A percentile compares a stretch with the other conserved stretches of the same genome.
phyloP scores from a whole-genome alignment of 2,797 vertebrate genomes.

The Scleropages formosus region DNA sequence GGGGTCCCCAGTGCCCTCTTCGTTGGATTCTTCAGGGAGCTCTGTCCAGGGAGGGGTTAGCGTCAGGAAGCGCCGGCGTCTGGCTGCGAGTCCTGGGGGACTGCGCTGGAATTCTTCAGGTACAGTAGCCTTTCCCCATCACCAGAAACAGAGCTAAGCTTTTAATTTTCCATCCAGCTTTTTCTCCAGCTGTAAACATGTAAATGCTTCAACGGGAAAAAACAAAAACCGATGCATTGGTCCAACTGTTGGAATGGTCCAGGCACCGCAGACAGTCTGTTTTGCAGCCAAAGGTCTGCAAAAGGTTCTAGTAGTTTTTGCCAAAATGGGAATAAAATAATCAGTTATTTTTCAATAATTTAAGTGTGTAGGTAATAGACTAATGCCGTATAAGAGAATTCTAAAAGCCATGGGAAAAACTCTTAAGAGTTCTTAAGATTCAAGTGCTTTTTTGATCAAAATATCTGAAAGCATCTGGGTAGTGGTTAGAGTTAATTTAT shows the following conservation, averaged over 20 bases:
- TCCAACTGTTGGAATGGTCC: not conserved
- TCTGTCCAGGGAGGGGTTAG: slow-evolving; percentile 44
- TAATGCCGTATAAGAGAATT: too few species aligned
- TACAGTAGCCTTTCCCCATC: slow-evolving; percentile 34
- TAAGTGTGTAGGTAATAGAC: too few species aligned
- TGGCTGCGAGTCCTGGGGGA: slow-evolving; percentile 69
- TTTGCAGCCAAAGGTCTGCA: too few species aligned
- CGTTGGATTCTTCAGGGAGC: slow-evolving; percentile 26
- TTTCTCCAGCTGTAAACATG: not conserved
- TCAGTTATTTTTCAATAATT: too few species aligned
- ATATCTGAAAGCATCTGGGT: too few species aligned
- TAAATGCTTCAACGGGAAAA: not conserved
- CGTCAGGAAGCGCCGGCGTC: slow-evolving; percentile 65
- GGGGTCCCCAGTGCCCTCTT: not conserved
- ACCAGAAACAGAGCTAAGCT: not conserved
- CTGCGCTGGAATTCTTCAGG: slow-evolving; percentile 72
- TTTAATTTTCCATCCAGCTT: slow-evolving; percentile 1
- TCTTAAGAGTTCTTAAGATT: too few species aligned
- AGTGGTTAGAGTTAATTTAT: too few species aligned
- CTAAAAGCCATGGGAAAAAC: too few species aligned
- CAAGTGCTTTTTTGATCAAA: too few species aligned
- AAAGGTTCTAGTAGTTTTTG: too few species aligned
- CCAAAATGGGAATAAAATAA: too few species aligned
- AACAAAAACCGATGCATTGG: not conserved
- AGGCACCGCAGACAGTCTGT: not conserved